These are phyloP conservation scores for Muscicapa comitata DNA, from an alignment of 2,797 vertebrate genomes.

Conservation along the genomic window DNA sequence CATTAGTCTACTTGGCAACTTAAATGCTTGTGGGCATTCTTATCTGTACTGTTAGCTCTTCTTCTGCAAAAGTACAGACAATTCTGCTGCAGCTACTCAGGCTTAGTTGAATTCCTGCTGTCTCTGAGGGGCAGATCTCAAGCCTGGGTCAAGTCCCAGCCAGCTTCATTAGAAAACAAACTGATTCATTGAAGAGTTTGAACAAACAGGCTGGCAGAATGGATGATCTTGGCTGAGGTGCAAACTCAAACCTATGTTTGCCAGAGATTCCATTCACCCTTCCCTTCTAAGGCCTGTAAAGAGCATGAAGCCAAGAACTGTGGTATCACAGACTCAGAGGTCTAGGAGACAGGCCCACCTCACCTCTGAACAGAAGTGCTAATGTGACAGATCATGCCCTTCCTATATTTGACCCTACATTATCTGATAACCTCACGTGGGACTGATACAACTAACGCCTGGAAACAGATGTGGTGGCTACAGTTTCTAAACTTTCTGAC, in stretches of 20 bases:
- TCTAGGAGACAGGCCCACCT: background rate
- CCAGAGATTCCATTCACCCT: background rate
- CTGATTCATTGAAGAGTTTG: background rate
- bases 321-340: background rate
- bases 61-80: background rate
- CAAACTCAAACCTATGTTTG: background rate
- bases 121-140: background rate
- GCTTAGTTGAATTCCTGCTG: background rate
- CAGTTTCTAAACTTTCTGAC: background rate
- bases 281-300: background rate
- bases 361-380: background rate
- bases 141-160: background rate
- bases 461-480: background rate
- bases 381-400: background rate
- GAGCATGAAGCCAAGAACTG: background rate
- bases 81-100: background rate
- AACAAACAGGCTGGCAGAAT: background rate
- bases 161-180: background rate
- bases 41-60: background rate
- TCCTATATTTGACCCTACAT: background rate
- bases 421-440: fast-evolving
- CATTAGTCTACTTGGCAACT: background rate
- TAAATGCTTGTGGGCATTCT: background rate
- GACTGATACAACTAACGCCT: background rate
- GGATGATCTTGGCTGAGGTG: fast-evolving